A percentile compares a stretch with the other conserved stretches of the same genome.
Conservation (phyloP, 2,888 invertebrate species). For the Philereme vetulata region DNA sequence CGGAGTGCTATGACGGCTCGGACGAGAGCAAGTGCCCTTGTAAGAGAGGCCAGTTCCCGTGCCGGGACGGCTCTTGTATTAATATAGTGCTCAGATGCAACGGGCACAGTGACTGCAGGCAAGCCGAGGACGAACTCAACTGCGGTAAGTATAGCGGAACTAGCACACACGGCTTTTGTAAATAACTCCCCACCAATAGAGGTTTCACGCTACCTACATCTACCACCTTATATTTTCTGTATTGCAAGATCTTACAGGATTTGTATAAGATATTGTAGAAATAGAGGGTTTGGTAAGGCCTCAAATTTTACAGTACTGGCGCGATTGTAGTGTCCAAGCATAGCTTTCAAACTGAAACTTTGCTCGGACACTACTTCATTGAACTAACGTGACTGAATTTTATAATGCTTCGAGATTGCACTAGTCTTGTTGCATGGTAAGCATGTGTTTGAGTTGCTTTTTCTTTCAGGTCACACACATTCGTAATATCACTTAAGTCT, state of each 20-base stretch:
- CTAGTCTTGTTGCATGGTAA: conserved; percentile 1
- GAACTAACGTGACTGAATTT: background rate
- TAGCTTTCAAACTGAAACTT: no score
- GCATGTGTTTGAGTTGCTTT: background rate
- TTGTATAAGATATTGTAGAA: background rate
- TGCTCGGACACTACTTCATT: background rate
- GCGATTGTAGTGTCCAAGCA: no score
- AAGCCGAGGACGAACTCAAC: conserved; percentile 85
- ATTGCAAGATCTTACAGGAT: background rate
- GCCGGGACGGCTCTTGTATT: conserved; percentile 87
- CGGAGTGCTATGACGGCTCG: conserved; percentile 80
- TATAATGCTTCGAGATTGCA: conserved; percentile 6
- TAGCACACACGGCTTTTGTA: conserved; percentile 31
- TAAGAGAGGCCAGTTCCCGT: conserved; percentile 80
- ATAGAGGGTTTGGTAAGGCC: no score
- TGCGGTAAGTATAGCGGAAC: conserved; percentile 66
- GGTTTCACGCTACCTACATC: no score
- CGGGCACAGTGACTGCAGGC: conserved; percentile 81
- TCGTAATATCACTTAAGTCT: background rate
- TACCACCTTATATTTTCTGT: no score
- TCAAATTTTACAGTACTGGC: no score
- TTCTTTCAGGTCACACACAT: conserved; percentile 2
- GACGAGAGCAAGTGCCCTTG: conserved; percentile 72
- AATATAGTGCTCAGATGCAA: conserved; percentile 86
- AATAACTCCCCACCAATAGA: conserved; percentile 23